Base-by-base conservation (phyloP, 2,113 vertebrate species). In the Corynorhinus townsendii region DNA sequence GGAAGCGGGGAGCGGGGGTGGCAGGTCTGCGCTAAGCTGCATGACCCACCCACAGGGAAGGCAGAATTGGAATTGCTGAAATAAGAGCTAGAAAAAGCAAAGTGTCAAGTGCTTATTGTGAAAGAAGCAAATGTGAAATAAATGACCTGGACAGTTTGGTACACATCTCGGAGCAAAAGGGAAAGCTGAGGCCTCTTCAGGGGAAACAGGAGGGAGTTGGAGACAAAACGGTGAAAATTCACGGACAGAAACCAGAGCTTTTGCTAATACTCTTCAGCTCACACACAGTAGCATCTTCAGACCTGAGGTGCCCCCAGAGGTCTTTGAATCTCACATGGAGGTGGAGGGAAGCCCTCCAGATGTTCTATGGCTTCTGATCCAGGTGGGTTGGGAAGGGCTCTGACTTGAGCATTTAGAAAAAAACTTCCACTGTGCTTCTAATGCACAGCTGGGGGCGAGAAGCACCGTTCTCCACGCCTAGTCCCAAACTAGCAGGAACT, bases 381-480 rank as follows among this genome's bases (percentile, higher is more conserved):
- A 20, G 16, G 2, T 6, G 19, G 35, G 38, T 33, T 45, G 40
- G 72, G 22, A 15, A 66, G 73, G 64, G 33, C 28, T 54, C 20
- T 12, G 73, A 19, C n/a, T 82, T 71, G 9, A 45, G 82, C 45
- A 73, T 68, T 28, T 17, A 14, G 52, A 30, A 38, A n/a, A 45
- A 16, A 33, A 8, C 30, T 76, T 12, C 19, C 22, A 8, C 20
- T 4, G 7, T 35, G 24, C n/a, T 22, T 33, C 14, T 11, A 68
- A 43, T 5, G 11, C 75, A 30, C 17, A 64, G 45, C 40, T 11
- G 17, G 59, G 33, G n/a, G 8, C 28, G 22, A 33, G 73, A 82
- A 86, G 20, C 47, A 1, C 14, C 5, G 1, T 38, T 52, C 54
- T 75, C 30, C 2, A 1, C 6, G 5, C 4, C 2, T 12, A 1